Conservation (phyloP, 2,797 vertebrate species). For the Sus cebifrons region DNA sequence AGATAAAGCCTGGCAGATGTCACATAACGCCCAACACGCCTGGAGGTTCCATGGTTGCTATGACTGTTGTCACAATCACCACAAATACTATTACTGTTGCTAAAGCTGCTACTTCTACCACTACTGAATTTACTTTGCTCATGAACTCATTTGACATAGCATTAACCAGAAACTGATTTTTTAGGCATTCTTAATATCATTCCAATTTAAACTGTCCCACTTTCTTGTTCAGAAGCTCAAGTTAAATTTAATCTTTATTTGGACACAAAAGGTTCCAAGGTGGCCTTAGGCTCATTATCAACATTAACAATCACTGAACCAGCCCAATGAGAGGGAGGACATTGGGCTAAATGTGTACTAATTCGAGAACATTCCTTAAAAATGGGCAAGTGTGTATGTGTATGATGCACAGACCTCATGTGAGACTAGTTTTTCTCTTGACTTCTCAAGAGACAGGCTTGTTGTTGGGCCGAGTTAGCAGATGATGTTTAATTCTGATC, state of each 20-base stretch:
- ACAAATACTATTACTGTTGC: background rate
- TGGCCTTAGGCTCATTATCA: background rate
- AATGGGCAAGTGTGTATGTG: background rate
- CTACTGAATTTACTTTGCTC: background rate
- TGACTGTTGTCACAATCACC: background rate
- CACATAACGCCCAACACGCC: background rate
- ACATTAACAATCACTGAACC: background rate
- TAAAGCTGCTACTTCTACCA: no score
- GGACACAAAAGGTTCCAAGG: background rate
- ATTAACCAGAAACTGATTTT: background rate
- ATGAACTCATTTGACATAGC: background rate
- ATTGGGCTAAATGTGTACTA: background rate
- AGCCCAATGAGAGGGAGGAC: background rate
- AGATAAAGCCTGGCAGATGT: background rate
- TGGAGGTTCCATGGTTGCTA: background rate
- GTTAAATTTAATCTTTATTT: conserved; percentile 4
- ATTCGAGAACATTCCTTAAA: background rate
- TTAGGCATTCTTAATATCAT: background rate
- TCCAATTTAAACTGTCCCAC: background rate
- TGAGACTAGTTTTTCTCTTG: background rate
- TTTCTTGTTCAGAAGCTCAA: background rate
- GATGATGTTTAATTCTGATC: background rate
- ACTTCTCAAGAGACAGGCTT: background rate
- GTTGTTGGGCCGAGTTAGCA: background rate
- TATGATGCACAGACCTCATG: background rate